These are phyloP conservation scores for Dysmachus trigonus DNA, from an alignment of 2,888 invertebrate genomes.

Conservation along the genomic window DNA sequence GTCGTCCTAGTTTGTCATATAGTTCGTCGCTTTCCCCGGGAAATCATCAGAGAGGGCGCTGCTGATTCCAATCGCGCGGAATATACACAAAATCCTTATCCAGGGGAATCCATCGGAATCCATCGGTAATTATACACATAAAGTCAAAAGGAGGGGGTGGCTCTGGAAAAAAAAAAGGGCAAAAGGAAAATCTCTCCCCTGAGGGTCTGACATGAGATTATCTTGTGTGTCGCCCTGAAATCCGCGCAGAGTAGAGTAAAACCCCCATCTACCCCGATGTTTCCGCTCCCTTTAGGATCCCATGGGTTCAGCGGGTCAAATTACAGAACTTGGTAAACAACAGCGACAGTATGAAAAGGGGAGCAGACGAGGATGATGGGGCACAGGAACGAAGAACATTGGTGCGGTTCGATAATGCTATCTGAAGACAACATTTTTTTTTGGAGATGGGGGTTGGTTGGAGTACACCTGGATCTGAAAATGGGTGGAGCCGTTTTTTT, in stretches of 20 bases:
- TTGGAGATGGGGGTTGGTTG: background rate
- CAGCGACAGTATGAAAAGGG: background rate
- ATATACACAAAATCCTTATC: background rate
- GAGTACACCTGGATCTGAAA: background rate
- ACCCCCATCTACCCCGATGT: background rate
- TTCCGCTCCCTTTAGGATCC: background rate
- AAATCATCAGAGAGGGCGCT: background rate
- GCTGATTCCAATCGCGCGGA: background rate
- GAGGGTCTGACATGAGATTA: slow-evolving; percentile 29
- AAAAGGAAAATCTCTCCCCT: slow-evolving; percentile 1
- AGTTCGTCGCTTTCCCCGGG: background rate
- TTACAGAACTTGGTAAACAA: slow-evolving; percentile 13
- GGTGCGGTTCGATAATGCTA: slow-evolving; percentile 27
- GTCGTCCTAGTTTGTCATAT: background rate
- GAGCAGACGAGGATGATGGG: background rate
- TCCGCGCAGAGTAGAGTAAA: background rate
- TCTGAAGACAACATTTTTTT: too few species aligned
- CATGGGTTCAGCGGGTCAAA: background rate
- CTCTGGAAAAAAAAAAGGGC: background rate
- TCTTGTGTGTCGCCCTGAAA: slow-evolving; percentile 29
- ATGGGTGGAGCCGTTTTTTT: too few species aligned
- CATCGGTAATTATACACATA: slow-evolving; percentile 6
- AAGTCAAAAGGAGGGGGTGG: background rate
- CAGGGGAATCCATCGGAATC: background rate
- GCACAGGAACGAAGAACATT: slow-evolving; percentile 3